Base-by-base conservation (phyloP, 2,113 vertebrate genomes). In the Melospiza georgiana region DNA sequence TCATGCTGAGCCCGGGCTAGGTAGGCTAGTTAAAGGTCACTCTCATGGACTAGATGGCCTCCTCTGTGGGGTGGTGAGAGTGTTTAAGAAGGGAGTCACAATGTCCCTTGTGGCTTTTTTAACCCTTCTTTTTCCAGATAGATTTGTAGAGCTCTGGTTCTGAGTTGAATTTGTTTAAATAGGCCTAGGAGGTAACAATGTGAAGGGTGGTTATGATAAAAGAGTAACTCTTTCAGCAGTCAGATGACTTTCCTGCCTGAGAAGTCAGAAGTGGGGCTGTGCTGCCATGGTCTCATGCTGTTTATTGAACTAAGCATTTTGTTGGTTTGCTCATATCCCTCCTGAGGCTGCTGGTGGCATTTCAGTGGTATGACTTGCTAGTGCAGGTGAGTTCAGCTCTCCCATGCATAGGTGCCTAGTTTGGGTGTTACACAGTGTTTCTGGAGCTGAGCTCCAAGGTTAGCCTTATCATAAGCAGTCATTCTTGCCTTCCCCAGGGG, bases 11-110 rank as follows among this genome's bases (percentile, higher is more conserved):
- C 94, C 93, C 69, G 84, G 95, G 90, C 92, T 96, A 94, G 55
- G 78, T 95, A 96, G 96, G 92, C 97, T 95, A 96, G 96, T 96
- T 96, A 97, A 97, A 98, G 96, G 97, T 97, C 97, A 96, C 94
- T 96, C 93, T 95, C 19, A 14, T 39, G 93, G 94, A 82, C 95
- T 96, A 93, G 95, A 84, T 95, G 97, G 97, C 92, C 93, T 96
- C 54, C n/a, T 94, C 94, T 12, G 12, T 89, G 84, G 76, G 58
- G 39, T 41, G 74, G 55, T 75, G 72, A 85, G 88, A 46, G 81
- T 90, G 78, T 95, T 94, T 93, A 94, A 90, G 87, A 73, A 80
- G 91, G 90, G 83, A 94, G 84, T 87, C 81, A 52, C 27, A 33
- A 15, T 51, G 58, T 86, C 75, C 65, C 61, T 74, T 80, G 61